phyloP scores from a whole-genome alignment of 2,888 invertebrate species.

The Pyrocoelia pectoralis region DNA sequence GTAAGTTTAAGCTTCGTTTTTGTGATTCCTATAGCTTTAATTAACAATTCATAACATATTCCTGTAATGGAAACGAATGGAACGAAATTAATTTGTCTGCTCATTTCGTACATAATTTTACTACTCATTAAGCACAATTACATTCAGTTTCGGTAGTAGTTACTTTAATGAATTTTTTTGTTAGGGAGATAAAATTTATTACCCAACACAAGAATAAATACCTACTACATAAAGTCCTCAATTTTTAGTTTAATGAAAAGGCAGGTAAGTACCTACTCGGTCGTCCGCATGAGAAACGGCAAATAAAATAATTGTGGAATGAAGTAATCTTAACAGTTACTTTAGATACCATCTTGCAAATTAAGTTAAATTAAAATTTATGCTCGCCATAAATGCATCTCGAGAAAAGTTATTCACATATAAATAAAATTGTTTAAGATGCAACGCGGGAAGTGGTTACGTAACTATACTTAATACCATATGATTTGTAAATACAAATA shows the following conservation, averaged over 20 bases:
- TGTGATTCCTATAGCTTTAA: not conserved
- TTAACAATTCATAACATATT: not conserved
- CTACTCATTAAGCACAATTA: not conserved
- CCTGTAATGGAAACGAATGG: not conserved
- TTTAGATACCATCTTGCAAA: constrained; percentile 13
- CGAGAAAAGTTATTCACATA: constrained; percentile 3
- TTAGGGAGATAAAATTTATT: not conserved
- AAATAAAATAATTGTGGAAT: constrained; percentile 12
- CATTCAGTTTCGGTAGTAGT: not conserved
- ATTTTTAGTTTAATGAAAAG: not conserved
- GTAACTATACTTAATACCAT: not conserved
- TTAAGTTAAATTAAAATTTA: constrained; percentile 12
- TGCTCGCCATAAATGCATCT: not conserved
- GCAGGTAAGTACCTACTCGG: not conserved
- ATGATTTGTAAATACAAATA: constrained; percentile 7
- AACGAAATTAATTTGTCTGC: no score
- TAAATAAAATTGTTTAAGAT: not conserved
- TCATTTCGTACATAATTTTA: not conserved
- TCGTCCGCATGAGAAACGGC: not conserved
- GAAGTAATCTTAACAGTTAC: constrained; percentile 10
- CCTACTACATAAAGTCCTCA: not conserved
- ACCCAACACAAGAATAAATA: not conserved
- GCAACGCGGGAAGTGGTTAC: constrained; percentile 5
- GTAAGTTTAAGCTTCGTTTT: not conserved
- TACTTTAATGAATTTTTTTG: not conserved